Evolutionary conservation across 1,140 invertebrate genomes (phyloP).

Genomic region (Nephila pilipes): DNA sequence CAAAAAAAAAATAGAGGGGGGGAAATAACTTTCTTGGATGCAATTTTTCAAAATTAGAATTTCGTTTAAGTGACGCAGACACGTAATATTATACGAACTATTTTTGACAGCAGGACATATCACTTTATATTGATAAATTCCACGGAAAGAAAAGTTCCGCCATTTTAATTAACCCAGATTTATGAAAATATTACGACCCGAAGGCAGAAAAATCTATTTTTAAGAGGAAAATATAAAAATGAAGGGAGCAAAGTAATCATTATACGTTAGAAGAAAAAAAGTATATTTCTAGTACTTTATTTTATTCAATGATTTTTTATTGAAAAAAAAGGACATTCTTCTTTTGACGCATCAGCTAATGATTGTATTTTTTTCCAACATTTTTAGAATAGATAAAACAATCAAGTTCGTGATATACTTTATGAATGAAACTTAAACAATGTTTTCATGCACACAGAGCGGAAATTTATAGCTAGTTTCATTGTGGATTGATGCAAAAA

Average conservation of each 20-base stretch:
- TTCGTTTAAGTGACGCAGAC: neutral
- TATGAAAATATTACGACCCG: neutral
- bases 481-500: no score
- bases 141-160: neutral
- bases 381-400: neutral
- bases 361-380: neutral
- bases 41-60: slow-evolving; percentile 9
- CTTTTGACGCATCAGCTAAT: neutral
- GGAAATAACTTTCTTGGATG: neutral
- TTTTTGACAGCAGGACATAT: neutral
- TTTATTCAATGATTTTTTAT: neutral
- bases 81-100: neutral
- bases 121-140: neutral
- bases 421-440: no score
- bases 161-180: neutral
- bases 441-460: no score
- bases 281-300: neutral
- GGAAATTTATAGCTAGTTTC: no score
- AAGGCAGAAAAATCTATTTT: neutral
- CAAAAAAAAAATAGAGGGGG: neutral
- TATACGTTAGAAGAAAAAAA: neutral
- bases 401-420: neutral
- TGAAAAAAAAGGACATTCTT: neutral
- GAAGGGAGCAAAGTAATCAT: neutral
- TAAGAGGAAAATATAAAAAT: neutral